Percentiles rank a stretch among this genome's conserved stretches.
phyloP scores from a whole-genome alignment of 2,113 vertebrate species.

The Gobius niger region DNA sequence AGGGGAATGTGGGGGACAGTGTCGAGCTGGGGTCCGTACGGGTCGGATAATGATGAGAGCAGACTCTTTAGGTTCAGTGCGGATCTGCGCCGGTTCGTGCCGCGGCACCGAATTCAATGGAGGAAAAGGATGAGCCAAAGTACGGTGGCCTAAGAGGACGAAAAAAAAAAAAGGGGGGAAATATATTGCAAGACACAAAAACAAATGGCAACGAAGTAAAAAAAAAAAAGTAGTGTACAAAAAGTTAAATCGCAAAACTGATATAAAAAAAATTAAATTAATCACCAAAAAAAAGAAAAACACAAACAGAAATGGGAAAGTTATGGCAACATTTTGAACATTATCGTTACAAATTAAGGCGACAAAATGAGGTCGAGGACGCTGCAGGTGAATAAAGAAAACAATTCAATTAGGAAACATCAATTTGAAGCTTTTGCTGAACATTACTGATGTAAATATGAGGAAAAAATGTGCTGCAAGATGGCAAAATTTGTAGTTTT shows the following conservation, averaged over 20 bases:
- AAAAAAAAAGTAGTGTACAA: background rate
- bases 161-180: background rate
- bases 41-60: constrained; percentile 48
- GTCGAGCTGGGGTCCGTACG: constrained; percentile 66
- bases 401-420: too few relatives aligned
- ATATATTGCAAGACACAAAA: background rate
- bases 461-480: too few relatives aligned
- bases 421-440: too few relatives aligned
- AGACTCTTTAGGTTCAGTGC: background rate
- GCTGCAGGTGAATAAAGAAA: too few relatives aligned
- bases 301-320: too few relatives aligned
- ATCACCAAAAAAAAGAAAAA: too few relatives aligned
- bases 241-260: background rate
- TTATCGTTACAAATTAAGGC: too few relatives aligned
- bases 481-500: too few relatives aligned
- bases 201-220: background rate
- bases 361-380: too few relatives aligned
- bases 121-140: background rate
- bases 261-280: background rate
- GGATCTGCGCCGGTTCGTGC: constrained; percentile 21
- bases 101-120: constrained; percentile 43
- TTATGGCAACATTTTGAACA: too few relatives aligned
- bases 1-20: constrained; percentile 68
- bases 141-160: background rate
- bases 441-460: too few relatives aligned